Evolutionary conservation across 2,797 vertebrate species (phyloP).

Genomic region (Lindbergichthys nudifrons): DNA sequence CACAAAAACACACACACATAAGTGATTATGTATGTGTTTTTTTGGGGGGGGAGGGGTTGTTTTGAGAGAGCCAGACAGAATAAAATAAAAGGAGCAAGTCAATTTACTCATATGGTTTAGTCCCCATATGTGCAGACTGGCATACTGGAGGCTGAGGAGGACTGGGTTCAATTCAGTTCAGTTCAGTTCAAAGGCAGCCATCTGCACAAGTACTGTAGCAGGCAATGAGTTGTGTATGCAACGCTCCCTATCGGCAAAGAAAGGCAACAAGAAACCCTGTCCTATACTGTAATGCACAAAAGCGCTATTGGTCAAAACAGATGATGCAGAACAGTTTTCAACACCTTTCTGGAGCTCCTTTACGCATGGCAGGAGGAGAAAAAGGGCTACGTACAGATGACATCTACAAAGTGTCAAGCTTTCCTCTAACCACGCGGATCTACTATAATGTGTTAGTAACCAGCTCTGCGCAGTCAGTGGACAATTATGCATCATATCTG

Average conservation of each 20-base stretch:
- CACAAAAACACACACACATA: slow-evolving; percentile 28
- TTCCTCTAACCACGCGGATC: slow-evolving; percentile 10
- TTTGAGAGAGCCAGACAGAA: slow-evolving; percentile 34
- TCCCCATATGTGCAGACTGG: slow-evolving; percentile 55
- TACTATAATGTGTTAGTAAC: slow-evolving; percentile 16
- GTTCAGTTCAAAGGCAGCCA: slow-evolving; percentile 71
- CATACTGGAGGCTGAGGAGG: slow-evolving; percentile 47
- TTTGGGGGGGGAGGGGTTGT: background rate
- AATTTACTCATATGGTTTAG: slow-evolving; percentile 52
- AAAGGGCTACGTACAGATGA: slow-evolving; percentile 37
- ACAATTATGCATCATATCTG: slow-evolving; percentile 42
- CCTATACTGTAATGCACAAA: slow-evolving; percentile 51
- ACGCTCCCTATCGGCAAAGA: slow-evolving; percentile 86
- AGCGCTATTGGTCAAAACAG: slow-evolving; percentile 40
- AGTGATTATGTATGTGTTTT: slow-evolving; percentile 18
- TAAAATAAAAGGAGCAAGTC: slow-evolving; percentile 38
- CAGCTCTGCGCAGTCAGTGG: slow-evolving; percentile 37
- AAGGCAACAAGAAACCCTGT: slow-evolving; percentile 60
- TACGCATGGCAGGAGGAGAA: slow-evolving; percentile 58
- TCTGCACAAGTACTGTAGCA: slow-evolving; percentile 59
- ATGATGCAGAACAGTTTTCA: slow-evolving; percentile 49
- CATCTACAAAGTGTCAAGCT: slow-evolving; percentile 28
- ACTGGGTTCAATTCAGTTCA: slow-evolving; percentile 74
- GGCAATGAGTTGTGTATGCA: slow-evolving; percentile 71
- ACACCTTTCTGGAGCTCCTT: slow-evolving; percentile 50